Base-by-base conservation (phyloP, 2,888 invertebrate genomes). In the Pachycephus smyrnensis region DNA sequence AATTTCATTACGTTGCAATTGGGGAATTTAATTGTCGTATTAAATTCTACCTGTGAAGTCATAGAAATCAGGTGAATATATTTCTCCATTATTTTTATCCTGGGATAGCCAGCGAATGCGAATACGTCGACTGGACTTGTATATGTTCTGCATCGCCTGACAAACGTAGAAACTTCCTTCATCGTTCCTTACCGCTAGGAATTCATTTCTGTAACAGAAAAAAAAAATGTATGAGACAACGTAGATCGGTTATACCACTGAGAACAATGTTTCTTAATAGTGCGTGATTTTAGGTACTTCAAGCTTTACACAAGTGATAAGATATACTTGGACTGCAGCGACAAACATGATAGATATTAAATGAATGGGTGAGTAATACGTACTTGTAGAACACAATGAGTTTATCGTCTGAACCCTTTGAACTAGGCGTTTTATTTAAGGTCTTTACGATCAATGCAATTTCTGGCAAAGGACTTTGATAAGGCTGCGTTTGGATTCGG, bases 101-200 rank as follows among this genome's bases (percentile, higher is more conserved):
- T 96, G 96, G 0, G 97, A 96, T 76, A 98, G 92, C 98, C 98
- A 98, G 88, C 97, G 95, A 86, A 98, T 98, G 89, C 96, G 96
- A 89, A 98, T 97, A 90, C 95, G 95, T 80, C 95, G 94, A 55
- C 97, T 96, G 75, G 95, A 95, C 89, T 96, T 96, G 92, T 97
- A 97, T 79, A 98, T 96, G 91, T 98, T 98, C 92, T 98, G 97
- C 92, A 96, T 94, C 0, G 97, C 95, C 91, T 98, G 97, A 91
- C 98, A 98, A 79, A 98, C 94, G 91, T 96, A 97, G 92, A 96
- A 97, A 82, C 96, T 94, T 84, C 97, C 97, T 90, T 97, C 97
- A 0, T 96, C 96, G 90, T 98, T 98, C 84, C 98, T 94, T 0
- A 98, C 97, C 2, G 98, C 98, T 88, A 98, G 92, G 92, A 97